Evolutionary conservation across 2,113 vertebrate genomes (phyloP), one percentile per base, ranked within the genome.

Genomic region (Gadus macrocephalus): DNA sequence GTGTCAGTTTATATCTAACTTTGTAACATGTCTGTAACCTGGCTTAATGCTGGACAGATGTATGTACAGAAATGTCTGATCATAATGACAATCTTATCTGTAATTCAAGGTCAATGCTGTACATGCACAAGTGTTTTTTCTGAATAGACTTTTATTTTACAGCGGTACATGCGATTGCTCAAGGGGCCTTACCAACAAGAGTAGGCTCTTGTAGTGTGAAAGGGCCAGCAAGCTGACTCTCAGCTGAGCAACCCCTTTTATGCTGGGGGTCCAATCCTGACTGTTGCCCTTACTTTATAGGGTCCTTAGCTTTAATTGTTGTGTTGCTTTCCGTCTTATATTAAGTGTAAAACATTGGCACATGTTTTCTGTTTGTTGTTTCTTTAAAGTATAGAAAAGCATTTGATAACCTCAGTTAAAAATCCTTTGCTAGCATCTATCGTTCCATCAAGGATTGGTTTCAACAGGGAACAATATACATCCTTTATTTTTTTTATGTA

Each of bases 141-240:
- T 58, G 17, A 17, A 58, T 58, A 17, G 55, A 58, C 16, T 17
- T 58, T 55, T 9, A 20, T 62, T 27, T 9, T 19, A 62, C 20
- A 12, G 60, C 60, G 22, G 11, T 22, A 62, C 20, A 22, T 62
- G 12, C 22, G 19, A 22, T 22, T 14, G 60, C 60, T 62, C 56
- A 76, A 82, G 74, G 71, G 82, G 31, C 31, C 31, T 35, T 35
- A 35, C 31, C 31, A 35, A 35, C 31, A 35, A 35, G 31, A 70
- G 74, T 73, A 79, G 19, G 38, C 59, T 73, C 58, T 67, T 53
- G 64, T 67, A 64, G 19, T 72, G 62, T 68, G 60, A 53, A 76
- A 67, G 20, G 25, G 75, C 78, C 79, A 83, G 31, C 31, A 35
- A 35, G 82, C 73, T 84, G 78, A 83, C 75, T 84, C 85, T 81